phyloP scores from a whole-genome alignment of 2,113 vertebrate genomes.

The Coracopsis vasa region DNA sequence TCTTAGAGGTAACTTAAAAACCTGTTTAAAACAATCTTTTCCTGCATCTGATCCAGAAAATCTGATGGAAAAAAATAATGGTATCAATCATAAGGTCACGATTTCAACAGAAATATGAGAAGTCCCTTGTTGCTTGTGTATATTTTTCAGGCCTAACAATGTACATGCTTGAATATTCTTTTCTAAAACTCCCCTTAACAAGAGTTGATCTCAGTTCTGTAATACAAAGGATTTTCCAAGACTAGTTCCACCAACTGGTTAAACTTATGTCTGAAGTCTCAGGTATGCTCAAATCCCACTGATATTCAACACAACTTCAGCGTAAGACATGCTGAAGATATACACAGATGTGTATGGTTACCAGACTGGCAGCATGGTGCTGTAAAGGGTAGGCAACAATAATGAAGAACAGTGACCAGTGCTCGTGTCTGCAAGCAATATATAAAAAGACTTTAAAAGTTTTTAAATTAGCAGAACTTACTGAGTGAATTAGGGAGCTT shows the following conservation, averaged over 20 bases:
- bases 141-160: not conserved
- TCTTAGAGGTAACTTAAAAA: not conserved
- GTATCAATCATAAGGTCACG: not conserved
- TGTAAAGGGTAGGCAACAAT: not conserved
- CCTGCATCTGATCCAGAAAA: not conserved
- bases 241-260: not conserved
- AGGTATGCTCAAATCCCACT: not conserved
- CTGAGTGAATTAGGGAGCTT: constrained; percentile 78
- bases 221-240: not conserved
- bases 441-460: not conserved
- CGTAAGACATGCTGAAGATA: not conserved
- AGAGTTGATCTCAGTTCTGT: not conserved
- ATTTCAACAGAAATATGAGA: not conserved
- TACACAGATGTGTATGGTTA: rapidly evolving
- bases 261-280: not conserved
- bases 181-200: not conserved
- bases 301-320: not conserved
- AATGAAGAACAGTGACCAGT: not conserved
- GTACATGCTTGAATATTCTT: not conserved
- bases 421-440: not conserved
- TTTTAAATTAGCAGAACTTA: constrained; percentile 72
- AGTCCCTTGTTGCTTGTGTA: not conserved
- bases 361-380: not conserved
- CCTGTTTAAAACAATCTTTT: not conserved
- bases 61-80: not conserved